These are phyloP conservation scores for Anagrus nilaparvatae DNA, from an alignment of 1,140 invertebrate species.

Conservation along the genomic window DNA sequence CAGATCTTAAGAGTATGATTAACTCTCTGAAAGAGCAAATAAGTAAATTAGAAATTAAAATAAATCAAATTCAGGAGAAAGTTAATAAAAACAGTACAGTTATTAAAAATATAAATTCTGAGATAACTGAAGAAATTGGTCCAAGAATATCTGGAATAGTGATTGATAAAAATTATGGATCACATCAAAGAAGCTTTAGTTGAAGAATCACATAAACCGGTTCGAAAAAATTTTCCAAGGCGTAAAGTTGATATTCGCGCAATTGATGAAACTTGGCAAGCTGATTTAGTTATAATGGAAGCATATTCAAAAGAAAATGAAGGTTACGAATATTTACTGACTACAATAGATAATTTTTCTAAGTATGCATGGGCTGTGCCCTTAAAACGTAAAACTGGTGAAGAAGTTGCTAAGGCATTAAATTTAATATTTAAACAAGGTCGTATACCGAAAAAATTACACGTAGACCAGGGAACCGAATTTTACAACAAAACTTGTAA, in stretches of 20 bases:
- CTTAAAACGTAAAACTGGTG: constrained; percentile 25
- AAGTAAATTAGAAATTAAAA: too few relatives aligned
- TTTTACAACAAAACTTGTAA: constrained; percentile 27
- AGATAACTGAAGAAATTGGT: neutral
- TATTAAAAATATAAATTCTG: neutral
- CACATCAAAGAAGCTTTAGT: constrained; percentile 21
- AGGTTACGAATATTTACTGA: constrained; percentile 28
- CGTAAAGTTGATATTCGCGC: constrained; percentile 26
- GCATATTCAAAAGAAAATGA: constrained; percentile 20
- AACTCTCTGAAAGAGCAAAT: too few relatives aligned
- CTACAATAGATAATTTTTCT: constrained; percentile 30
- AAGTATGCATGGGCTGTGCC: constrained; percentile 30
- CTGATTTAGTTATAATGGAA: constrained; percentile 31
- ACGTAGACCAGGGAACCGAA: constrained; percentile 17
- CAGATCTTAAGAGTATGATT: too few relatives aligned
- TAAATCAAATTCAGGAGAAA: neutral
- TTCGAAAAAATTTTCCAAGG: constrained; percentile 30
- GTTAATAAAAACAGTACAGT: neutral
- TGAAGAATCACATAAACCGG: constrained; percentile 30
- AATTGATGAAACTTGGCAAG: constrained; percentile 35
- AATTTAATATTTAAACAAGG: neutral
- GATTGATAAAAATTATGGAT: neutral
- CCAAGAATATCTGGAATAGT: neutral
- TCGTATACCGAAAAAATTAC: constrained; percentile 9
- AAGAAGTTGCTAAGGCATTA: constrained; percentile 9